Evolutionary conservation across 2,888 invertebrate genomes (phyloP), one percentile per base, ranked within the genome.

Genomic region (Hartigia nigra): DNA sequence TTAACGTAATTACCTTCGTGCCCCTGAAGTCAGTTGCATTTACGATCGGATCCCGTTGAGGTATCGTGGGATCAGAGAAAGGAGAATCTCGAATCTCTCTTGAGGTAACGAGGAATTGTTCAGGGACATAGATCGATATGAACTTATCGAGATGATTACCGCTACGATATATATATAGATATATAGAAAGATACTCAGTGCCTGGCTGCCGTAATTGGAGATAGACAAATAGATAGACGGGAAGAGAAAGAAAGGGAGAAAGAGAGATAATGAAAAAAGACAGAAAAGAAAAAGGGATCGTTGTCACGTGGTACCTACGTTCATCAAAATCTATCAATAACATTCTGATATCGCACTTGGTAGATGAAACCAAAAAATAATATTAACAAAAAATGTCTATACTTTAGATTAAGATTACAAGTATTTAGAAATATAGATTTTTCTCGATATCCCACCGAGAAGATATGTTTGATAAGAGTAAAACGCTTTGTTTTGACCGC

Each of bases 1-100:
- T 85, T 85, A 86, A 81, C 77, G 79, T 84, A 84, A 85, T 86
- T 86, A 85, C 80, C 72, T 55, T 55, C 23, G 55, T 55, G 9
- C 23, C 55, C 55, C 55, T 55, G 55, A 55, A 55, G 55, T 55
- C 23, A 9, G 55, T 23, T 23, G 14, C 23, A 55, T 23, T 55
- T 23, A 23, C 9, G 55, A 55, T 55, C 23, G 23, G 55, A 23
- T 55, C 9, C 23, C 5, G 55, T 23, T 9, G 55, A 23, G 55
- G 23, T 55, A 55, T 55, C 55, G 55, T 1, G 55, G 9, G 55
- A 55, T 55, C 55, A 55, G 23, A 55, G 34, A 34, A 4, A 34
- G 34, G 34, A 34, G 55, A 9, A 55, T 55, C 55, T 55, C 55
- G 55, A 55, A 55, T 55, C 55, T 55, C 55, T 55, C 55, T 55